Conservation (phyloP, 2,888 invertebrate genomes). For the Latheticus oryzae region DNA sequence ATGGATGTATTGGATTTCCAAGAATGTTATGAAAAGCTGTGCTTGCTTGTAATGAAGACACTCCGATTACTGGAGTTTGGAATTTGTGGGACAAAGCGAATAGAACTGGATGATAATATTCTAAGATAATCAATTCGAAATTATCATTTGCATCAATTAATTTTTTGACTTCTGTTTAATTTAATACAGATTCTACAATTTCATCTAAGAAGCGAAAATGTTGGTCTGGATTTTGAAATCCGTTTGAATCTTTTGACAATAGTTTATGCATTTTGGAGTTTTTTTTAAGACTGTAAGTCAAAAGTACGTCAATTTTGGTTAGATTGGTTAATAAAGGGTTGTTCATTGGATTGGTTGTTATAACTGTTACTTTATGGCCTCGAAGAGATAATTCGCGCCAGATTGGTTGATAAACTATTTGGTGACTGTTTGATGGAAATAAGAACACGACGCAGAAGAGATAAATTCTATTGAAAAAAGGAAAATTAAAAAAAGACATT, state of each 20-base stretch:
- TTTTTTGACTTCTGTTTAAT: conserved; percentile 34
- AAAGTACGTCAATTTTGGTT: conserved; percentile 57
- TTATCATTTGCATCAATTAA: conserved; percentile 10
- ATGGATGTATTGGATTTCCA: conserved; percentile 41
- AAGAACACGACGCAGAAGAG: too few relatives aligned
- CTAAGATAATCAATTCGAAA: conserved; percentile 41
- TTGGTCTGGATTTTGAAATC: background rate
- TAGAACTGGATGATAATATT: conserved; percentile 36
- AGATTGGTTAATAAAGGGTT: conserved; percentile 54
- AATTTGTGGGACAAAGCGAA: conserved; percentile 36
- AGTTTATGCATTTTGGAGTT: background rate
- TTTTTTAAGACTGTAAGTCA: conserved; percentile 41
- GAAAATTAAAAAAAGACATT: too few relatives aligned
- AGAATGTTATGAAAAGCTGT: conserved; percentile 28
- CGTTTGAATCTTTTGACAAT: conserved; percentile 13
- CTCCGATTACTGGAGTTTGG: conserved; percentile 35
- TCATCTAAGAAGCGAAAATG: conserved; percentile 9
- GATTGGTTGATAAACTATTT: conserved; percentile 42
- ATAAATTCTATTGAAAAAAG: too few relatives aligned
- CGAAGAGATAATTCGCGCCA: conserved; percentile 56
- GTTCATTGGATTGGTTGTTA: conserved; percentile 57
- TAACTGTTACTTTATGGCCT: conserved; percentile 56
- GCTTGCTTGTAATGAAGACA: conserved; percentile 29
- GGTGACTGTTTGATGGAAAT: conserved; percentile 34
- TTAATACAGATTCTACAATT: conserved; percentile 37